These are phyloP conservation scores for Panorpa germanica DNA, from an alignment of 2,888 invertebrate species.

Conservation along the genomic window DNA sequence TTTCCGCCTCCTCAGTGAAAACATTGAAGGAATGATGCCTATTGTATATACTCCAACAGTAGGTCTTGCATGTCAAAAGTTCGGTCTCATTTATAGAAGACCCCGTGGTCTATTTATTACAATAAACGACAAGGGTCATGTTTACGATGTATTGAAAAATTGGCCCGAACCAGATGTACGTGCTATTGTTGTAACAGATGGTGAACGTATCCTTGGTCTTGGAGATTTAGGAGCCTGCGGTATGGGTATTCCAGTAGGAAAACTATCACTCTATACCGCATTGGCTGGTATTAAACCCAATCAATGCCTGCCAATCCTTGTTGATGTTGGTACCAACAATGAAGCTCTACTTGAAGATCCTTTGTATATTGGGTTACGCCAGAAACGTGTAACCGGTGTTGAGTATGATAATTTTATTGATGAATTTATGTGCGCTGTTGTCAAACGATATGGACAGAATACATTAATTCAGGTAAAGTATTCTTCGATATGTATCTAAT, in stretches of 20 bases:
- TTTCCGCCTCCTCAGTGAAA: conserved; percentile 79
- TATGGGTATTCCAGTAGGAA: conserved; percentile 93
- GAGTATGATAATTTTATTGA: conserved; percentile 88
- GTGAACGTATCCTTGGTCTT: conserved; percentile 89
- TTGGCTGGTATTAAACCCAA: conserved; percentile 93
- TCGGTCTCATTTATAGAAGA: conserved; percentile 84
- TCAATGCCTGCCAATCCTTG: conserved; percentile 80
- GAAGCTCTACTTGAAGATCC: conserved; percentile 80
- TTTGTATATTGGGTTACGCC: conserved; percentile 81
- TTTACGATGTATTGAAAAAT: conserved; percentile 65
- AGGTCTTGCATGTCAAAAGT: conserved; percentile 91
- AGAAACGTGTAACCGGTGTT: conserved; percentile 63
- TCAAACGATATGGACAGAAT: conserved; percentile 70
- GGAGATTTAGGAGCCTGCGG: conserved; percentile 95
- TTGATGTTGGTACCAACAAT: conserved; percentile 93
- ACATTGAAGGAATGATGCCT: conserved; percentile 88
- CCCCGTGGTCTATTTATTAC: conserved; percentile 93
- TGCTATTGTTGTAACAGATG: conserved; percentile 88
- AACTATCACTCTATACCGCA: conserved; percentile 88
- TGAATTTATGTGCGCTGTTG: conserved; percentile 92
- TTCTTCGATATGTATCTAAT: no score
- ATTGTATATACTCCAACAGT: conserved; percentile 98
- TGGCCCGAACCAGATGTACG: conserved; percentile 72
- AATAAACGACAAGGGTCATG: conserved; percentile 84
- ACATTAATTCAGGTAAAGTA: conserved; percentile 47